Evolutionary conservation across 1,140 invertebrate species (phyloP).

Genomic region (Phortica variegata): DNA sequence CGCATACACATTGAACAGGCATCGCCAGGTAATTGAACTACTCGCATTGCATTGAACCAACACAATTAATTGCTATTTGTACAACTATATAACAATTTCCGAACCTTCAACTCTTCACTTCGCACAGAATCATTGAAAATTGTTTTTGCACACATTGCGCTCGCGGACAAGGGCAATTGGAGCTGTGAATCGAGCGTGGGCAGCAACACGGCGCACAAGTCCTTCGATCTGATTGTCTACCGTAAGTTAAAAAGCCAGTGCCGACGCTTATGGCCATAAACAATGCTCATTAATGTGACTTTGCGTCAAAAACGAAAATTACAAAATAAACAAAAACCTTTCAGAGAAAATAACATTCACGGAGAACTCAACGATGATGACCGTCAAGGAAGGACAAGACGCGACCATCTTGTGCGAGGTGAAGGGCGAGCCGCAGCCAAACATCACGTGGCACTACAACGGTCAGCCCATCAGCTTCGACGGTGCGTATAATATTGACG

Average conservation of each 20-base stretch:
- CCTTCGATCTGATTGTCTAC: constrained; percentile 56
- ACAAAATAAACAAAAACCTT: not conserved
- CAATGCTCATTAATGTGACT: not conserved
- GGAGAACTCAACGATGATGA: constrained; percentile 56
- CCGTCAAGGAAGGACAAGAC: constrained; percentile 58
- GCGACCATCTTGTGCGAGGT: constrained; percentile 59
- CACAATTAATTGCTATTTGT: constrained; percentile 45
- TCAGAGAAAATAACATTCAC: constrained; percentile 59
- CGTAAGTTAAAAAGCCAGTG: constrained; percentile 44
- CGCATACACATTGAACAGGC: constrained; percentile 56
- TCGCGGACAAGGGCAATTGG: constrained; percentile 57
- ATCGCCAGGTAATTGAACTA: constrained; percentile 23
- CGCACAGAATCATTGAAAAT: constrained; percentile 49
- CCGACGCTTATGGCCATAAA: not conserved
- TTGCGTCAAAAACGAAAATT: not conserved
- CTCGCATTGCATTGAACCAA: constrained; percentile 9
- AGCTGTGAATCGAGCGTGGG: constrained; percentile 39
- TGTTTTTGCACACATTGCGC: constrained; percentile 53
- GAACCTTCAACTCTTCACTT: constrained; percentile 2
- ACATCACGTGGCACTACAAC: constrained; percentile 58
- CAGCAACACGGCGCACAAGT: constrained; percentile 49
- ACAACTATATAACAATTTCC: not conserved
- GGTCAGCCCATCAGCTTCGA: constrained; percentile 47
- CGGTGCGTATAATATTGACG: constrained; percentile 28
- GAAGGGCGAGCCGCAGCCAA: constrained; percentile 59